Conservation (phyloP, 2,888 invertebrate species). For the Pollenia amentaria region DNA sequence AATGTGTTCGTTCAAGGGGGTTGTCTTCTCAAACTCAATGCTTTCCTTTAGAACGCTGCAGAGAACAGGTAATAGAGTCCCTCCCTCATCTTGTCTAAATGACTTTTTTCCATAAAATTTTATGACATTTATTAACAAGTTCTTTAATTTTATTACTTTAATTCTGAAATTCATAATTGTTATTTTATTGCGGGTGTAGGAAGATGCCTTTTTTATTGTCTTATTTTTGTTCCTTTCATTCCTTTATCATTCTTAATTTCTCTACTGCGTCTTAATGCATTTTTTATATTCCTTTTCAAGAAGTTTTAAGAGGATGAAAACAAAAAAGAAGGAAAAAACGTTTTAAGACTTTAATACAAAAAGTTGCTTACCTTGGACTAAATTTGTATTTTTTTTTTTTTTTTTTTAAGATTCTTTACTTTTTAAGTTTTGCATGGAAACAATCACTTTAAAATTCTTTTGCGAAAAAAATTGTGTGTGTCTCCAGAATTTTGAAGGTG, state of each 20-base stretch:
- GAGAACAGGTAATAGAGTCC: no score
- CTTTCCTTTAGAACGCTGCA: no score
- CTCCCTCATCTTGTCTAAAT: neutral
- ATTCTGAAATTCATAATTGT: constrained; percentile 20
- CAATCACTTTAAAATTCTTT: constrained; percentile 61
- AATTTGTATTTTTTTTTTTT: constrained; percentile 62
- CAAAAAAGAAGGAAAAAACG: neutral
- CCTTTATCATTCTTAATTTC: constrained; percentile 35
- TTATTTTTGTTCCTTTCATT: constrained; percentile 21
- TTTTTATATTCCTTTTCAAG: constrained; percentile 7
- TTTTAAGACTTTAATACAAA: constrained; percentile 50
- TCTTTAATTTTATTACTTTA: neutral
- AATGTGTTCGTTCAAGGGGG: no score
- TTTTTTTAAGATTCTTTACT: constrained; percentile 21
- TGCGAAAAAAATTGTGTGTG: constrained; percentile 43
- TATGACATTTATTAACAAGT: constrained; percentile 3
- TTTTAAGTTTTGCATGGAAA: constrained; percentile 61
- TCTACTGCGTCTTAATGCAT: constrained; percentile 36
- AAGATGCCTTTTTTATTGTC: constrained; percentile 27
- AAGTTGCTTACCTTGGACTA: constrained; percentile 74
- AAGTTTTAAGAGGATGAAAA: constrained; percentile 12
- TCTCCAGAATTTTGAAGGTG: constrained; percentile 58
- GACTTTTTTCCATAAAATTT: neutral
- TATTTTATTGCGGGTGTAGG: constrained; percentile 29
- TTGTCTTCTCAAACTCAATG: no score